These are phyloP conservation scores for Siniperca obscura DNA, from an alignment of 2,797 vertebrate genomes.

Conservation along the genomic window DNA sequence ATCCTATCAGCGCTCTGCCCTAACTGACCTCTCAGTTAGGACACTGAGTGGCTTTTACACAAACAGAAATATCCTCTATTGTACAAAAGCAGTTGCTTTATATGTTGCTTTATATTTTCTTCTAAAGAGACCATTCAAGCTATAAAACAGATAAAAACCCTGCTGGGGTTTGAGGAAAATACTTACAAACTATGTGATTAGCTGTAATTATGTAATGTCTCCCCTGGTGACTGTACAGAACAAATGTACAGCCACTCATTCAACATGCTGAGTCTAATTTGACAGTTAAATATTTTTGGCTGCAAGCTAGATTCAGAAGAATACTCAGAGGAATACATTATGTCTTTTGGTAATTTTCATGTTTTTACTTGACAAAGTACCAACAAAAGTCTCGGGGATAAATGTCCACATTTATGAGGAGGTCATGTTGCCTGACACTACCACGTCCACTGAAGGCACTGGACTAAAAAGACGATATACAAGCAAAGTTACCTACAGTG, in stretches of 20 bases:
- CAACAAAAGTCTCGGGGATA: too few relatives aligned
- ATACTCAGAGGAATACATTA: background rate
- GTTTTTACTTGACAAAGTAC: background rate
- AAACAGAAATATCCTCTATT: conserved; percentile 26
- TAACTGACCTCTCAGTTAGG: conserved; percentile 39
- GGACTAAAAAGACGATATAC: background rate
- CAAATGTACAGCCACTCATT: conserved; percentile 7
- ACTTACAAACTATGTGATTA: conserved; percentile 50
- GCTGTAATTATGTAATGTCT: conserved; percentile 50
- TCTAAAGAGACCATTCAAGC: conserved; percentile 8
- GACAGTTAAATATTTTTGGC: background rate
- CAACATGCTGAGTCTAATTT: conserved; percentile 10
- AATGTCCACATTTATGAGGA: too few relatives aligned
- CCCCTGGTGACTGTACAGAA: conserved; percentile 37
- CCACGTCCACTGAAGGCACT: background rate
- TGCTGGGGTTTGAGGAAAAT: conserved; percentile 47
- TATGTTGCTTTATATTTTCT: conserved; percentile 9
- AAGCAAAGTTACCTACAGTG: background rate
- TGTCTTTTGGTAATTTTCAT: background rate
- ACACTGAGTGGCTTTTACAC: conserved; percentile 5
- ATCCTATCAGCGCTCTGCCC: conserved; percentile 53
- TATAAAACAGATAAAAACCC: conserved; percentile 34
- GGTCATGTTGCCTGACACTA: too few relatives aligned
- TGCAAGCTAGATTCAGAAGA: conserved; percentile 1
- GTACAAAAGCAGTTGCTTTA: background rate